phyloP scores from a whole-genome alignment of 2,113 vertebrate species.

The Cepphus grylle region DNA sequence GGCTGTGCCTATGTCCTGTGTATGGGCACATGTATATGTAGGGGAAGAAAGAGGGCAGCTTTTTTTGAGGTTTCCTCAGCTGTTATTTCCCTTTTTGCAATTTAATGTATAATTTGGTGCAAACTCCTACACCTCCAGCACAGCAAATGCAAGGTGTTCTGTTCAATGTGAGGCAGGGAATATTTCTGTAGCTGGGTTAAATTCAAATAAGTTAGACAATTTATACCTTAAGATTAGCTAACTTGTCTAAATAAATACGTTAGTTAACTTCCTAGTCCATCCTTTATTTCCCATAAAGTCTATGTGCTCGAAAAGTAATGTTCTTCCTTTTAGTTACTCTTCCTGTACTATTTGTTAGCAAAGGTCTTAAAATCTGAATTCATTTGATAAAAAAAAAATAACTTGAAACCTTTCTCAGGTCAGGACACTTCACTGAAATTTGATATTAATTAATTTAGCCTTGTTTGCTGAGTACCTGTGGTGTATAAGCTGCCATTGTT shows the following conservation, averaged over 20 bases:
- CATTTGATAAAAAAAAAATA: neutral
- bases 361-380: neutral
- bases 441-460: conserved; percentile 7
- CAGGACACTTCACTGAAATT: neutral
- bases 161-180: neutral
- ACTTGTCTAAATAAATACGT: neutral
- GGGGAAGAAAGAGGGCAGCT: neutral
- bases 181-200: neutral
- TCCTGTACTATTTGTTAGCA: neutral
- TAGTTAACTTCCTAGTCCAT: neutral
- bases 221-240: neutral
- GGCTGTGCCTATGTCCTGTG: neutral
- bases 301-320: neutral
- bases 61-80: neutral
- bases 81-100: neutral
- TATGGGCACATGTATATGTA: accelerated
- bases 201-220: neutral
- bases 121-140: neutral
- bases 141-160: neutral
- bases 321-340: neutral
- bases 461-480: neutral
- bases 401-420: neutral
- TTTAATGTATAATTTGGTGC: neutral
- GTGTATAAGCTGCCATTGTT: neutral
- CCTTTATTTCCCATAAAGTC: neutral